Conservation (phyloP, 2,113 vertebrate species). For the Semnornis frantzii region DNA sequence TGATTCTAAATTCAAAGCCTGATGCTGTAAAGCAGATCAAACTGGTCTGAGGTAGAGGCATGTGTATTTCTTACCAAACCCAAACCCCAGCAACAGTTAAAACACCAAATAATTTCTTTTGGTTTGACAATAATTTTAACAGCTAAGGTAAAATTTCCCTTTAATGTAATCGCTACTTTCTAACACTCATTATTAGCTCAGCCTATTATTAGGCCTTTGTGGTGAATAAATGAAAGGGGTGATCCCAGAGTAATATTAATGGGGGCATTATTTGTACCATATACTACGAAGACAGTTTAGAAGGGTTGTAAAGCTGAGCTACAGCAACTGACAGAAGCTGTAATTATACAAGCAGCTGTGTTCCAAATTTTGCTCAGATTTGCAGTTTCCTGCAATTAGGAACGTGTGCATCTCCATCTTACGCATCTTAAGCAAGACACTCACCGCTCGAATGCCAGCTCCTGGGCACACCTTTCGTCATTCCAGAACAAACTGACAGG, state of each 20-base stretch:
- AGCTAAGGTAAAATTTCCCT: background rate
- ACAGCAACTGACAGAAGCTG: constrained; percentile 36
- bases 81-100: background rate
- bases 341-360: constrained; percentile 66
- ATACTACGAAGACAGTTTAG: constrained; percentile 1
- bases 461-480: background rate
- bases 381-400: constrained; percentile 62
- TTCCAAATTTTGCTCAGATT: constrained; percentile 42
- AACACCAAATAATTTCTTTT: background rate
- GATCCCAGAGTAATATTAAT: background rate
- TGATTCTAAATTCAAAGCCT: background rate
- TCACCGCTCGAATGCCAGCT: background rate
- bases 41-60: background rate
- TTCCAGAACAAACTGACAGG: background rate
- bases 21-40: background rate
- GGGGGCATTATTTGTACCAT: background rate
- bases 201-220: background rate
- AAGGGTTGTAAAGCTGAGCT: constrained; percentile 52
- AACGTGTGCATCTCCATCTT: constrained; percentile 13
- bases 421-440: background rate
- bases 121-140: background rate
- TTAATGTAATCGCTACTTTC: background rate
- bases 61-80: background rate
- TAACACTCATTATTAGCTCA: background rate
- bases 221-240: background rate